phyloP scores from a whole-genome alignment of 2,888 invertebrate species.

The Apodemia hepburni region DNA sequence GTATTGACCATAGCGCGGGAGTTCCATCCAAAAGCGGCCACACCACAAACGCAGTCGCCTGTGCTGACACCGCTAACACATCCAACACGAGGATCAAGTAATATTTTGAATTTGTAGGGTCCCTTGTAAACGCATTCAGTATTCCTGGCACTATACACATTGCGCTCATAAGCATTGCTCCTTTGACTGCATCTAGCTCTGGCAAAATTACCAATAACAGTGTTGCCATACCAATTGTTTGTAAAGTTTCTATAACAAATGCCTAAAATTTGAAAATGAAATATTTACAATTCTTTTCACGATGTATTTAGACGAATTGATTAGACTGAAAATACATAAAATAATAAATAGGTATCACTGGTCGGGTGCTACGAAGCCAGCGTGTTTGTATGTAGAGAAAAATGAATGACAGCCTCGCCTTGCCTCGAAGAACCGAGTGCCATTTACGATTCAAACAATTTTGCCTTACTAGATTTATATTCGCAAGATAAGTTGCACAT shows the following conservation, averaged over 20 bases:
- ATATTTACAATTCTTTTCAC: not conserved
- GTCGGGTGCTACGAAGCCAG: too few relatives aligned
- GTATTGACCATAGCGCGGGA: constrained; percentile 79
- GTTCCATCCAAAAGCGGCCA: constrained; percentile 82
- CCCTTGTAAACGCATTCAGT: constrained; percentile 79
- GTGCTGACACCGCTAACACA: constrained; percentile 80
- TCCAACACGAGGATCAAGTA: constrained; percentile 72
- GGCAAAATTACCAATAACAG: constrained; percentile 89
- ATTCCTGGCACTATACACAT: constrained; percentile 91
- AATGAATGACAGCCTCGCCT: too few relatives aligned
- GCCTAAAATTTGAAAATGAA: constrained; percentile 54
- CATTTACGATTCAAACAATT: too few relatives aligned
- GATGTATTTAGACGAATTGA: too few relatives aligned
- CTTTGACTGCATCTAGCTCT: constrained; percentile 89
- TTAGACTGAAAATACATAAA: too few relatives aligned
- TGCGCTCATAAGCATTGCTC: constrained; percentile 91
- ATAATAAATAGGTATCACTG: too few relatives aligned
- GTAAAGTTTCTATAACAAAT: constrained; percentile 87
- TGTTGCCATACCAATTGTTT: constrained; percentile 88
- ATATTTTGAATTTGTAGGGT: constrained; percentile 52
- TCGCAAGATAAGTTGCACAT: too few relatives aligned
- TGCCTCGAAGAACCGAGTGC: too few relatives aligned
- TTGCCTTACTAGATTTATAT: too few relatives aligned
- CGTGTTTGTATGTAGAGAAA: too few relatives aligned
- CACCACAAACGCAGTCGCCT: constrained; percentile 83